Percentiles rank a stretch among this genome's conserved stretches.
Evolutionary conservation across 2,113 vertebrate species (phyloP).

Genomic region (Mus musculus): DNA sequence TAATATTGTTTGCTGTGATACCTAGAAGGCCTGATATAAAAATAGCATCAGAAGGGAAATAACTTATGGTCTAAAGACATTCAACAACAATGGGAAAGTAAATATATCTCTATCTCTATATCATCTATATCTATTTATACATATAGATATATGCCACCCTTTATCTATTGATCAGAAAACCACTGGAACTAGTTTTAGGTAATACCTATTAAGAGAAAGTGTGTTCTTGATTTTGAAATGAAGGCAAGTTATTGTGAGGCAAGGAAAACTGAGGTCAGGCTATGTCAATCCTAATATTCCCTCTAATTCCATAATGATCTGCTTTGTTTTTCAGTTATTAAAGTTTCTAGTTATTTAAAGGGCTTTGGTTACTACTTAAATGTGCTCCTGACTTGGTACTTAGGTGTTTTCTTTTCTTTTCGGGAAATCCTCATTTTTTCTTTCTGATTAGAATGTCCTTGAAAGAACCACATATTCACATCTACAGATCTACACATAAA

Average conservation of each 20-base stretch:
- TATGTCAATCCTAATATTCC: neutral
- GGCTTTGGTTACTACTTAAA: slow-evolving; percentile 53
- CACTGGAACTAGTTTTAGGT: slow-evolving; percentile 57
- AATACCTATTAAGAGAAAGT: slow-evolving; percentile 63
- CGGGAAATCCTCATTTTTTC: neutral
- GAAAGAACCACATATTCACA: neutral
- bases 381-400: slow-evolving; percentile 13
- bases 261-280: neutral
- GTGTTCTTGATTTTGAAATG: slow-evolving; percentile 45
- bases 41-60: slow-evolving; percentile 70
- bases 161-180: slow-evolving; percentile 69
- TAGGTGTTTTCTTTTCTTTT: neutral
- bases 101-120: neutral
- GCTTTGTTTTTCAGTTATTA: slow-evolving; percentile 44
- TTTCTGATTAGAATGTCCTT: neutral
- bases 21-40: slow-evolving; percentile 64
- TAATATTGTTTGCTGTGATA: slow-evolving; percentile 74
- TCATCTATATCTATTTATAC: neutral
- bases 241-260: no score
- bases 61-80: slow-evolving; percentile 59
- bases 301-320: neutral
- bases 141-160: neutral
- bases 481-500: neutral
- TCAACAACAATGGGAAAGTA: slow-evolving; percentile 58
- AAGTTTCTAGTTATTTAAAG: slow-evolving; percentile 5